Percentiles rank a stretch among this genome's conserved stretches.
These are phyloP conservation scores for Percina caprodes DNA, from an alignment of 2,113 vertebrate genomes.

Conservation along the genomic window DNA sequence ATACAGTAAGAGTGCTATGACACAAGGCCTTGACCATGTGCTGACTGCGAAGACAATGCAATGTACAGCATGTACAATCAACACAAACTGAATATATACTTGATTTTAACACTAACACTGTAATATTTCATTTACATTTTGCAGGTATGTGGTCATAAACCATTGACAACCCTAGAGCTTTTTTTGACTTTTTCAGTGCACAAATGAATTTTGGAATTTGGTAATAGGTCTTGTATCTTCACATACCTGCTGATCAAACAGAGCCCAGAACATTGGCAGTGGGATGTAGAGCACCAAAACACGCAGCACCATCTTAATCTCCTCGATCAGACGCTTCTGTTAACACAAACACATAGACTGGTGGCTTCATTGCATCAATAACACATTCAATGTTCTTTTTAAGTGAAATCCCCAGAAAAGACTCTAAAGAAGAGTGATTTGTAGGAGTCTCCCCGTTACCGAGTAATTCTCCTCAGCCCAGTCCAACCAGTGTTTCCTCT, in stretches of 20 bases:
- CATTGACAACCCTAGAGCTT: neutral
- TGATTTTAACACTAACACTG: neutral
- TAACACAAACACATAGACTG: slow-evolving; percentile 7
- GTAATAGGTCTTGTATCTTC: neutral
- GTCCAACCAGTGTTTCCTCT: slow-evolving; percentile 93
- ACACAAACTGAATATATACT: neutral
- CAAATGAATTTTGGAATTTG: neutral
- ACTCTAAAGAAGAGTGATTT: neutral
- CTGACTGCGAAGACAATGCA: neutral
- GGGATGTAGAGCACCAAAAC: slow-evolving; percentile 95
- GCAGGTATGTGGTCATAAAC: neutral
- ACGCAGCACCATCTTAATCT: slow-evolving; percentile 93
- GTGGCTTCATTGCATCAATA: neutral
- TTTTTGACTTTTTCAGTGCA: too few relatives aligned
- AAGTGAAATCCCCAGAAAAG: neutral
- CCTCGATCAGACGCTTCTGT: slow-evolving; percentile 91
- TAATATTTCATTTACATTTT: neutral
- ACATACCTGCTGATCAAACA: slow-evolving; percentile 97
- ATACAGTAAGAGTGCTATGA: neutral
- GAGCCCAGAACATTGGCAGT: slow-evolving; percentile 98
- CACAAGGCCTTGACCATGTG: slow-evolving; percentile 2
- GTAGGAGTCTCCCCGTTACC: slow-evolving; percentile 72
- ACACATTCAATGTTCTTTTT: neutral
- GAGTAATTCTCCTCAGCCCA: slow-evolving; percentile 95
- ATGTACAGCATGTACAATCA: too few relatives aligned